A percentile compares a stretch with the other conserved stretches of the same genome.
phyloP scores from a whole-genome alignment of 2,113 vertebrate species.

The Neopipo cinnamomea region DNA sequence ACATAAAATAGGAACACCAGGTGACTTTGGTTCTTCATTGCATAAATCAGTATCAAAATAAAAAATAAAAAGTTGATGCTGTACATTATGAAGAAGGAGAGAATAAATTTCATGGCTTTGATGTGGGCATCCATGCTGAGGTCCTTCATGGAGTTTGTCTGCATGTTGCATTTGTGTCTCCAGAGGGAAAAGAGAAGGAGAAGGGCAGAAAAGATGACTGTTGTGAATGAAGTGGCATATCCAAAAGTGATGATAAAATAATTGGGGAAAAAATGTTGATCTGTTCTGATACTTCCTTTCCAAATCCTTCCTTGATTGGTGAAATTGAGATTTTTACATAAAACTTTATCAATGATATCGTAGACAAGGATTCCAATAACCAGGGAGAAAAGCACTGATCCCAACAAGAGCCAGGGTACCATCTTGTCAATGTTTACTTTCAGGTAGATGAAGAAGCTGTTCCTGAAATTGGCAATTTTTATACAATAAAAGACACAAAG shows the following conservation, averaged over 20 bases:
- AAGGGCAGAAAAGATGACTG: neutral
- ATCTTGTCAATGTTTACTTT: constrained; percentile 3
- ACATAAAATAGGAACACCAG: fast-evolving
- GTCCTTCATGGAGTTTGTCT: neutral
- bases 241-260: fast-evolving
- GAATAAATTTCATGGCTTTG: neutral
- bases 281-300: fast-evolving
- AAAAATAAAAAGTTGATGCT: neutral
- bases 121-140: neutral
- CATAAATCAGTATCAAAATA: neutral
- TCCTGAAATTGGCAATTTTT: constrained; percentile 22
- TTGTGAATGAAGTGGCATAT: neutral
- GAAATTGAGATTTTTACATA: neutral
- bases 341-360: fast-evolving
- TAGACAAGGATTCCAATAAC: neutral
- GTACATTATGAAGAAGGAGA: neutral
- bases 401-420: neutral
- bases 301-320: fast-evolving
- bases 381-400: neutral
- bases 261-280: fast-evolving
- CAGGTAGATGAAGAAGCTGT: neutral
- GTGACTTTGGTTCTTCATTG: fast-evolving
- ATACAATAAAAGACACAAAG: constrained; percentile 14
- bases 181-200: constrained; percentile 28
- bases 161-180: neutral